Conservation (phyloP, 2,888 invertebrate species). For the Nineta flava region DNA sequence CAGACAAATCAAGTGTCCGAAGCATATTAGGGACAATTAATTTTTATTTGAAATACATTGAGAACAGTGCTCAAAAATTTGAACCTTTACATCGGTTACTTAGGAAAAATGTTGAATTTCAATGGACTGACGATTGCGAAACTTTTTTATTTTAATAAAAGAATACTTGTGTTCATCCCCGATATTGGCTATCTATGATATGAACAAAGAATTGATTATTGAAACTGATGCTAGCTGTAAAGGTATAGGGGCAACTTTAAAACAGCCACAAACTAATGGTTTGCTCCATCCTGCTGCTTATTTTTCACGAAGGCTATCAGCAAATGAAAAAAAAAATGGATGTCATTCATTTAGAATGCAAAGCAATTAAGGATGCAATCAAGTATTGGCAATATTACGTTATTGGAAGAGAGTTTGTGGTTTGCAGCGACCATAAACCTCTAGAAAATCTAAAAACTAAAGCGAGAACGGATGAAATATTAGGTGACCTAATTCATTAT, state of each 20-base stretch:
- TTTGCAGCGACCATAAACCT: slow-evolving; percentile 13
- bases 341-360: slow-evolving; percentile 14
- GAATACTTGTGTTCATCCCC: slow-evolving; percentile 12
- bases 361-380: slow-evolving; percentile 14
- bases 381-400: slow-evolving; percentile 14
- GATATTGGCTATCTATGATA: slow-evolving; percentile 13
- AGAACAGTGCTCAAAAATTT: slow-evolving; percentile 1
- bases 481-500: slow-evolving; percentile 9
- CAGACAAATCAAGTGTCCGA: background rate
- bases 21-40: slow-evolving; percentile 1
- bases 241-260: slow-evolving; percentile 13
- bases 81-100: slow-evolving; percentile 7
- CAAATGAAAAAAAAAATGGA: slow-evolving; percentile 11
- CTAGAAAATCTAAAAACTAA: slow-evolving; percentile 14
- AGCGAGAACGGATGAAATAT: slow-evolving; percentile 12
- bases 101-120: slow-evolving; percentile 12
- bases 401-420: slow-evolving; percentile 11
- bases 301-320: no score
- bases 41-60: background rate
- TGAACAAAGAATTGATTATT: slow-evolving; percentile 9
- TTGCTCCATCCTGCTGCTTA: slow-evolving; percentile 11
- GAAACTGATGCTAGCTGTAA: slow-evolving; percentile 12
- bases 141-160: slow-evolving; percentile 12
- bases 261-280: slow-evolving; percentile 12
- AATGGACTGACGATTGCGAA: slow-evolving; percentile 12